phyloP scores from a whole-genome alignment of 2,888 invertebrate species.

The Cosmopolites sordidus region DNA sequence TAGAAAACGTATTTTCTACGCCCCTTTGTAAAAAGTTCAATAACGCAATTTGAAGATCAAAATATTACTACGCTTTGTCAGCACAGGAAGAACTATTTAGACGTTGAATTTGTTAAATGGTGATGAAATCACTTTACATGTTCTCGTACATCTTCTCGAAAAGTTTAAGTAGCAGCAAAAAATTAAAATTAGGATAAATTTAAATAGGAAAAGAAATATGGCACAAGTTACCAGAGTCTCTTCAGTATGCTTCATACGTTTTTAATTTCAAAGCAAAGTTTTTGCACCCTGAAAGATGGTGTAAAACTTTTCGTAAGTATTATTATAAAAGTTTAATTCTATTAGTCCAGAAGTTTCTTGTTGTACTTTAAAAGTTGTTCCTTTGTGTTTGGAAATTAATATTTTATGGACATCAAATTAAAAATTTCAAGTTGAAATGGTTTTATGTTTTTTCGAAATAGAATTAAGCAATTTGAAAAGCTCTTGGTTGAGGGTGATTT shows the following conservation, averaged over 20 bases:
- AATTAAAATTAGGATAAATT: neutral
- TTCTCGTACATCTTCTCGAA: too few relatives aligned
- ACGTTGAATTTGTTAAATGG: too few relatives aligned
- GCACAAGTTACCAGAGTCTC: slow-evolving; percentile 15
- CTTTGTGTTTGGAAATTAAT: slow-evolving; percentile 5
- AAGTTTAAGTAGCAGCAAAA: neutral
- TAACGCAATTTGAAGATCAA: too few relatives aligned
- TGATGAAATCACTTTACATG: too few relatives aligned
- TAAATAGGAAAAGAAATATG: slow-evolving; percentile 11
- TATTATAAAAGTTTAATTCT: slow-evolving; percentile 23
- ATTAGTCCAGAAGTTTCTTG: slow-evolving; percentile 15
- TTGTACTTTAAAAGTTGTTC: slow-evolving; percentile 13
- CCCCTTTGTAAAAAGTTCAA: too few relatives aligned
- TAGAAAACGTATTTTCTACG: too few relatives aligned
- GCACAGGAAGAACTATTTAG: too few relatives aligned
- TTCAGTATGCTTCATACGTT: slow-evolving; percentile 22
- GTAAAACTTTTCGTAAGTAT: slow-evolving; percentile 14
- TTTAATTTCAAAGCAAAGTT: slow-evolving; percentile 22
- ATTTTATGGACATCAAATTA: neutral
- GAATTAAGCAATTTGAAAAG: too few relatives aligned
- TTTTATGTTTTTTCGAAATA: too few relatives aligned
- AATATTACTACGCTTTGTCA: too few relatives aligned
- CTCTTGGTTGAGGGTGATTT: too few relatives aligned
- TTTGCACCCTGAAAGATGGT: slow-evolving; percentile 12
- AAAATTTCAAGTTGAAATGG: neutral